These are phyloP conservation scores for Hydraecia micacea DNA, from an alignment of 2,888 invertebrate species.

Conservation along the genomic window DNA sequence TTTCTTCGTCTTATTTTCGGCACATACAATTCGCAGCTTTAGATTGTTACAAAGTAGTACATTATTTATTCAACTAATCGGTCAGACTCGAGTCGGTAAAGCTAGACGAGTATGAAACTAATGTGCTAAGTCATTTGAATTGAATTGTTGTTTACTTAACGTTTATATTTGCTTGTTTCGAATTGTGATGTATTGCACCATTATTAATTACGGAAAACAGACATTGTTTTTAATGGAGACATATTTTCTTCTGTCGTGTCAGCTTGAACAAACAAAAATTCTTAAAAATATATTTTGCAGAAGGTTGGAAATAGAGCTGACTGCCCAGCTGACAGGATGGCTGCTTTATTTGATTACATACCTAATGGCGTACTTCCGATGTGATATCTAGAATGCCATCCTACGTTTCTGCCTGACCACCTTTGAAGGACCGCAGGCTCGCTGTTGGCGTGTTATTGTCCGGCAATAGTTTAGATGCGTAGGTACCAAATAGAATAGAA, in stretches of 20 bases:
- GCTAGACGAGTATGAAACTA: constrained; percentile 8
- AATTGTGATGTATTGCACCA: not conserved
- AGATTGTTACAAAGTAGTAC: constrained; percentile 11
- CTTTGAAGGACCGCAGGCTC: constrained; percentile 21
- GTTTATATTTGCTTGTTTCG: not conserved
- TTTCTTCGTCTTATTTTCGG: constrained; percentile 24
- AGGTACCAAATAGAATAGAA: constrained; percentile 11
- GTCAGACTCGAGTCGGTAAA: not conserved
- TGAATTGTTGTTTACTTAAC: constrained; percentile 11
- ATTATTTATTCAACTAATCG: constrained; percentile 48
- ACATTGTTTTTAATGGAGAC: not conserved
- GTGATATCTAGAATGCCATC: not conserved
- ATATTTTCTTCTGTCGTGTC: not conserved
- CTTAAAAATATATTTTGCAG: no score
- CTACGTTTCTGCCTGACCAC: constrained; percentile 7
- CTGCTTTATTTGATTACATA: not conserved
- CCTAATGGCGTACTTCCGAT: not conserved
- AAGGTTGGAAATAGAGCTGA: no score
- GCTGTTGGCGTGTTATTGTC: not conserved
- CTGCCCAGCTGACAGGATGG: not conserved
- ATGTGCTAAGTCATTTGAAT: not conserved
- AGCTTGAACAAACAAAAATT: not conserved
- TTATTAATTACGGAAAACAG: not conserved
- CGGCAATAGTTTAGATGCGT: constrained; percentile 1
- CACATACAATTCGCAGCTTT: constrained; percentile 15